Evolutionary conservation across 2,797 vertebrate species (phyloP), one percentile per base, ranked within the genome.

Genomic region (Hirundo rustica): DNA sequence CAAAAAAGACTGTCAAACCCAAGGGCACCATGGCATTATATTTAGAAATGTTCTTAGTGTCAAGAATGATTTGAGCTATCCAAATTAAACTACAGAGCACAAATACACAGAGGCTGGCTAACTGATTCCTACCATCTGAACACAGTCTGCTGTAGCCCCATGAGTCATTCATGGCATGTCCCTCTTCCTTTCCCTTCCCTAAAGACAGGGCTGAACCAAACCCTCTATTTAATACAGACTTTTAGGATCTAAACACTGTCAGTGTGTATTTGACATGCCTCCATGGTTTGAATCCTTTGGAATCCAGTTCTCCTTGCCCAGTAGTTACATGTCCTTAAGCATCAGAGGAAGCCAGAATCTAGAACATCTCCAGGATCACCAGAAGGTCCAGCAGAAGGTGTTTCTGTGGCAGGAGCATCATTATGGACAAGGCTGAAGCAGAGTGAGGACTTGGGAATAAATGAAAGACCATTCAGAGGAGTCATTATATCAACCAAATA

Each of bases 1-100:
- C 64, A 68, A 74, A 73, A 94, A 92, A 92, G 48, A 93, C 55
- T 76, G 42, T 92, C 71, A 93, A 90, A 93, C 42, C 48, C 21
- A 51, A 76, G 29, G 70, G 17, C 26, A 36, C 32, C 9, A 3
- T 45, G 60, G 26, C n/a, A 44, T 29, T 86, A 45, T 60, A 47
- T 88, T 91, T 82, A 78, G 45, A 93, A 95, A 89, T 60, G 62
- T 21, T 82, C 55, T 62, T 70, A 45, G 21, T 61, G 36, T 73
- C 76, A 92, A 55, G n/a, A 92, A 30, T n/a, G 1, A 67, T 82
- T 72, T 38, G 36, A 77, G 47, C 34, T 66, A 57, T 66, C 38
- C 26, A 55, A 55, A 75, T 82, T 80, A 87, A 91, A 50, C 36
- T 55, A 30, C 20, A 36, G 34, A 72, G 13, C 38, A 50, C 36